Conservation (phyloP, 2,113 vertebrate species). For the Psophia crepitans region DNA sequence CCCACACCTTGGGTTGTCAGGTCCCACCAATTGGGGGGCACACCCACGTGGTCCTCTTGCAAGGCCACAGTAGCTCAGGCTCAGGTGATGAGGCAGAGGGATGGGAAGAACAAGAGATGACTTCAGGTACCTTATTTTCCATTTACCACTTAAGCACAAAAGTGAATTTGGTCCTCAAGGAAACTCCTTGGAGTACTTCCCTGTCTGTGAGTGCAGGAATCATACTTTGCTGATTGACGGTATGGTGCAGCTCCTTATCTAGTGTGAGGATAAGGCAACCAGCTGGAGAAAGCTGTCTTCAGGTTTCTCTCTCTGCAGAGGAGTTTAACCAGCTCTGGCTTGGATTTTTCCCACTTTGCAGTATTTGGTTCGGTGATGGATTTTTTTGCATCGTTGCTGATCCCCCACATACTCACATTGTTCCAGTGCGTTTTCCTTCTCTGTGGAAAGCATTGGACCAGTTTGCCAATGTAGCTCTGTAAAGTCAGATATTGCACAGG, state of each 20-base stretch:
- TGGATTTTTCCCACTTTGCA: background rate
- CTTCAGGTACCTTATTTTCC: background rate
- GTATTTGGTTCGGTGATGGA: background rate
- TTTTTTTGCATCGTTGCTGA: background rate
- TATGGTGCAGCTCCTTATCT: background rate
- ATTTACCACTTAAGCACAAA: background rate
- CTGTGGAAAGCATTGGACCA: background rate
- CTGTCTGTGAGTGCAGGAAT: background rate
- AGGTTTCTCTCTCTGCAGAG: background rate
- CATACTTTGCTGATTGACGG: background rate
- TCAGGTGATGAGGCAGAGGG: background rate
- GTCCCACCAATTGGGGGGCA: fast-evolving
- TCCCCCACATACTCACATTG: background rate
- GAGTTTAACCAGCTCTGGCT: background rate
- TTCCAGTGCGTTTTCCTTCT: background rate
- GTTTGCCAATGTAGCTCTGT: background rate
- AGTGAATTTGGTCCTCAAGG: background rate
- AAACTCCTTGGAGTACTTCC: background rate
- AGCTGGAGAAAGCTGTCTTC: background rate
- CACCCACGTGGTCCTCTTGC: background rate
- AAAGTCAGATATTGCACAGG: background rate
- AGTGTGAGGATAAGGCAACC: background rate
- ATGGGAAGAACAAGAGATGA: background rate
- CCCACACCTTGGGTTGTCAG: background rate
- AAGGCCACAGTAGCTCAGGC: background rate